Evolutionary conservation across 1,140 invertebrate genomes (phyloP).

Genomic region (Habropoda laboriosa): DNA sequence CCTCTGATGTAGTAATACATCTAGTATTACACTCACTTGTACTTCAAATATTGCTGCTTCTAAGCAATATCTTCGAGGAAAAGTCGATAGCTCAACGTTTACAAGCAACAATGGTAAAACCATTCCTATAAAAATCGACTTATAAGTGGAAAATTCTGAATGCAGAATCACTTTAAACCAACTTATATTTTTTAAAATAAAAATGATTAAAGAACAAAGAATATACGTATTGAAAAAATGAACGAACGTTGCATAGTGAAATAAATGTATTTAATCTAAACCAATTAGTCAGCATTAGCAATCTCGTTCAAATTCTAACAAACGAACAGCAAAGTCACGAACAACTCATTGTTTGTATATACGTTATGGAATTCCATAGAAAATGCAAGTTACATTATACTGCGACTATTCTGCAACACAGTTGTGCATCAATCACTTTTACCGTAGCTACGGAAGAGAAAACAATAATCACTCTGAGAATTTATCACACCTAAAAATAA

Average conservation of each 20-base stretch:
- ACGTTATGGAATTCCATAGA: background rate
- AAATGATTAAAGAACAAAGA: too few species aligned
- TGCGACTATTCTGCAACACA: background rate
- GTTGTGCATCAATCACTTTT: constrained; percentile 11
- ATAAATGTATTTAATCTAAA: background rate
- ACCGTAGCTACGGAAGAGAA: constrained; percentile 1
- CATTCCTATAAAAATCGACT: too few species aligned
- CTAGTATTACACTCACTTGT: background rate
- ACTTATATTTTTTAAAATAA: too few species aligned
- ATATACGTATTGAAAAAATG: too few species aligned
- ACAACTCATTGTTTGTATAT: background rate
- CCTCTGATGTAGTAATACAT: background rate
- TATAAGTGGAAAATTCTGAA: too few species aligned
- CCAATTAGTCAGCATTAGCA: background rate
- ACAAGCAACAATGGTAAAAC: too few species aligned
- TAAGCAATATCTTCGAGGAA: too few species aligned
- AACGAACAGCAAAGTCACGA: background rate
- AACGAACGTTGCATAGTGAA: too few species aligned
- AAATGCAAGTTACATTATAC: background rate
- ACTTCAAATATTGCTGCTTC: background rate
- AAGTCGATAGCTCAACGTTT: background rate
- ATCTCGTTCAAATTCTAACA: too few species aligned
- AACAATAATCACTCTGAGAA: constrained; percentile 4
- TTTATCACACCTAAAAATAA: background rate
- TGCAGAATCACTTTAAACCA: too few species aligned